These are phyloP conservation scores for Neosilurus hyrtlii DNA, from an alignment of 2,797 vertebrate genomes.

Conservation along the genomic window DNA sequence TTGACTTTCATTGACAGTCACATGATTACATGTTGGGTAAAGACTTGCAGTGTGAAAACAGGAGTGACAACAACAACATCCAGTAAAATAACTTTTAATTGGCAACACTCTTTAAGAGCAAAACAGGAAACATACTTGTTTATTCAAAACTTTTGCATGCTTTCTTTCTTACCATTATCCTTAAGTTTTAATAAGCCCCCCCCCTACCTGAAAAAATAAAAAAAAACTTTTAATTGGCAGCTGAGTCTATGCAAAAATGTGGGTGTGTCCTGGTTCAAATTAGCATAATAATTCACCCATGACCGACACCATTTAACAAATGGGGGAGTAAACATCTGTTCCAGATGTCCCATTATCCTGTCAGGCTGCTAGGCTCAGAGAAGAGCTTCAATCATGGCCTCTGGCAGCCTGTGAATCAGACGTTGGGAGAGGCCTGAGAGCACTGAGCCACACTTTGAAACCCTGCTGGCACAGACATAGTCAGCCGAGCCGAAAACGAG, in stretches of 20 bases:
- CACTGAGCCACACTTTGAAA: slow-evolving; percentile 53
- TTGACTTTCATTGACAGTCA: slow-evolving; percentile 68
- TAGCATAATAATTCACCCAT: slow-evolving; percentile 60
- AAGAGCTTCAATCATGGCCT: slow-evolving; percentile 59
- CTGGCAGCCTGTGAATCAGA: slow-evolving; percentile 56
- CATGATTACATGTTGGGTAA: slow-evolving; percentile 61
- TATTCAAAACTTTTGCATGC: slow-evolving; percentile 34
- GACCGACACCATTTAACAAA: slow-evolving; percentile 58
- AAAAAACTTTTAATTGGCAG: slow-evolving; percentile 68
- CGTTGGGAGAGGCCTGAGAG: slow-evolving; percentile 53
- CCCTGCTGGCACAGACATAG: slow-evolving; percentile 56
- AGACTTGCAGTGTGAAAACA: slow-evolving; percentile 57
- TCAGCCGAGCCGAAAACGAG: slow-evolving; percentile 56
- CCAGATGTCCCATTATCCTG: slow-evolving; percentile 61
- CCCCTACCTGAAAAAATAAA: not conserved
- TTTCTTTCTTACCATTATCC: slow-evolving; percentile 27
- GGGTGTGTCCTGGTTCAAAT: slow-evolving; percentile 59
- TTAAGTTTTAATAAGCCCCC: slow-evolving; percentile 47
- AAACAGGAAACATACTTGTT: slow-evolving; percentile 29
- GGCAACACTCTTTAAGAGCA: slow-evolving; percentile 36
- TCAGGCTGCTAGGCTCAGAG: slow-evolving; percentile 55
- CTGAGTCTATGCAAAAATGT: slow-evolving; percentile 57
- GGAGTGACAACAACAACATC: slow-evolving; percentile 44
- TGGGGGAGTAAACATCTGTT: slow-evolving; percentile 62
- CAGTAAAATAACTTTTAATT: slow-evolving; percentile 53